A percentile compares a stretch with the other conserved stretches of the same genome.
Evolutionary conservation across 2,113 vertebrate genomes (phyloP).

Genomic region (Tachuris rubrigastra): DNA sequence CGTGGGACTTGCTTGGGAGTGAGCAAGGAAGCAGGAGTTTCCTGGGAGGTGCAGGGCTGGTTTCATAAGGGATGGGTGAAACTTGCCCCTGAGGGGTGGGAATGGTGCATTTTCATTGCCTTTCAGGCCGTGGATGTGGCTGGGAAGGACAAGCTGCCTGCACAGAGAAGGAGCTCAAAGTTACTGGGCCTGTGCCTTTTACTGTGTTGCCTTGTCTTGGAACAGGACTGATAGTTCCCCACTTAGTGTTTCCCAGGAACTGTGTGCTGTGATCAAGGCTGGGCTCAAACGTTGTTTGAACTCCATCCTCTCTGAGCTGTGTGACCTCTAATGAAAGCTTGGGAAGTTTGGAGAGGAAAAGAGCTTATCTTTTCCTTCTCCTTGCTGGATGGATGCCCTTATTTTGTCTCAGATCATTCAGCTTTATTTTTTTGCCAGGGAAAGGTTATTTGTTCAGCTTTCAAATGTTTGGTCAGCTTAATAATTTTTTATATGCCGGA

Average conservation of each 20-base stretch:
- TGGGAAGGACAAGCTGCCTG: not conserved
- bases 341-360: not conserved
- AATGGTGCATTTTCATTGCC: not conserved
- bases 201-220: not conserved
- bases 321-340: not conserved
- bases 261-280: not conserved
- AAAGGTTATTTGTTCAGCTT: constrained; percentile 46
- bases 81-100: not conserved
- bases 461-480: constrained; percentile 42
- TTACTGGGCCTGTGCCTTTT: not conserved
- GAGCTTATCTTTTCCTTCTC: constrained; percentile 31
- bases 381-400: constrained; percentile 1
- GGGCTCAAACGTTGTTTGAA: not conserved
- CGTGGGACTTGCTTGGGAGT: not conserved
- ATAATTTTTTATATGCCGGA: constrained; percentile 39
- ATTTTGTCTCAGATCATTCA: constrained; percentile 16
- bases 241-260: not conserved
- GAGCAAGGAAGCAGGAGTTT: not conserved
- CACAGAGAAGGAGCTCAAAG: not conserved
- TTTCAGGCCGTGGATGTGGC: not conserved
- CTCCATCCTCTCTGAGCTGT: not conserved
- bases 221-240: not conserved
- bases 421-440: constrained; percentile 30
- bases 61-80: not conserved
- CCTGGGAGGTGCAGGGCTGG: not conserved